These are phyloP conservation scores for Dermatemys mawii DNA, from an alignment of 2,113 vertebrate genomes.

Conservation along the genomic window DNA sequence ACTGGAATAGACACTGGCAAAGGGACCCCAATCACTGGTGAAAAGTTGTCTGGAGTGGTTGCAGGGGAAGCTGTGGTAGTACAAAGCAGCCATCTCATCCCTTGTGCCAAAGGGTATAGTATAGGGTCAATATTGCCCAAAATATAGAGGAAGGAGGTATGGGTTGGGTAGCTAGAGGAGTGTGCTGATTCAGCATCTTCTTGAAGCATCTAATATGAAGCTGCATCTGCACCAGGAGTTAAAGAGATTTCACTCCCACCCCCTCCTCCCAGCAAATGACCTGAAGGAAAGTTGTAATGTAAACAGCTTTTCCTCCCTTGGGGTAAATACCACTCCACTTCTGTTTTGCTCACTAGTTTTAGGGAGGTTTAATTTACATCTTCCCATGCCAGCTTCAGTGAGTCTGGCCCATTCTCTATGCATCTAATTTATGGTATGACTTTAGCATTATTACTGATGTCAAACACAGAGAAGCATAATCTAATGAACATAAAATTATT, in stretches of 20 bases:
- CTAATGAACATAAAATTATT: not conserved
- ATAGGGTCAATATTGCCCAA: not conserved
- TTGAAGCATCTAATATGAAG: not conserved
- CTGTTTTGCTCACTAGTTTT: not conserved
- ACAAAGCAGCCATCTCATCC: not conserved
- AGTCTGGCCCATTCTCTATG: not conserved
- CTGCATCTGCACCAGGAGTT: not conserved
- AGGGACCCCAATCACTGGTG: too few relatives aligned
- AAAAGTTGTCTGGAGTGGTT: not conserved
- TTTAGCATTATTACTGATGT: not conserved
- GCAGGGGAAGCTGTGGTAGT: not conserved
- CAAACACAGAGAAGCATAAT: not conserved
- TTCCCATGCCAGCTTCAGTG: not conserved
- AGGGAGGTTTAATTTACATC: not conserved
- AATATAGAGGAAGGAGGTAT: not conserved
- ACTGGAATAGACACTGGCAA: too few relatives aligned
- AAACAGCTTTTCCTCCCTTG: not conserved
- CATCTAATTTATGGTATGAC: not conserved
- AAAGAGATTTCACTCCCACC: too few relatives aligned
- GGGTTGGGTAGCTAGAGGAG: not conserved
- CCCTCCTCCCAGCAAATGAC: not conserved
- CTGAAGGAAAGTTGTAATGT: not conserved
- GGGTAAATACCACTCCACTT: not conserved
- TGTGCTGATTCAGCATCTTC: not conserved
- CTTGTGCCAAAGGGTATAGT: not conserved